Conservation (phyloP, 2,797 vertebrate species). For the Phoeniculus purpureus region DNA sequence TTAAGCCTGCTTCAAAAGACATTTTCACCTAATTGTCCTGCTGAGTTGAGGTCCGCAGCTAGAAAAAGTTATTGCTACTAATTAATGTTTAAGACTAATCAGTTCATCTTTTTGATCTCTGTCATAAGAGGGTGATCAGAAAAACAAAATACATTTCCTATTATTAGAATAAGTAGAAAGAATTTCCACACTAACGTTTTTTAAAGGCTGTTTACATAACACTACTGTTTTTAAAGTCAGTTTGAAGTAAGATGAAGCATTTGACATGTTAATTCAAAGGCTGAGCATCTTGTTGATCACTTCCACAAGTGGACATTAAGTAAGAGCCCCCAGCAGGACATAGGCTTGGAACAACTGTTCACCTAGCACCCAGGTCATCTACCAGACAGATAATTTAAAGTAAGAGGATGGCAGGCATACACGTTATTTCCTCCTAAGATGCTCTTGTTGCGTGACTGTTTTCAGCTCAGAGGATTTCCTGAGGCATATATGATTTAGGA, state of each 20-base stretch:
- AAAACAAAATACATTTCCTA: background rate
- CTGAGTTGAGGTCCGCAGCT: background rate
- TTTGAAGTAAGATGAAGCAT: background rate
- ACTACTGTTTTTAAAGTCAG: background rate
- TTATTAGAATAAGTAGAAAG: background rate
- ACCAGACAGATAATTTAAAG: background rate
- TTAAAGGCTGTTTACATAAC: background rate
- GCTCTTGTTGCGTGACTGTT: background rate
- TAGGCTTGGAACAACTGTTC: background rate
- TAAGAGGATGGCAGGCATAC: background rate
- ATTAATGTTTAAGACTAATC: background rate
- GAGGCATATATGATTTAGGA: background rate
- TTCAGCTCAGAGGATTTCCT: slow-evolving; percentile 5
- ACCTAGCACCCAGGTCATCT: background rate
- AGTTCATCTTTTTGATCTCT: background rate
- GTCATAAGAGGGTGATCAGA: background rate
- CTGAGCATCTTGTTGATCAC: background rate
- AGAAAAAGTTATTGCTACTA: background rate
- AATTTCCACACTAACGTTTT: background rate
- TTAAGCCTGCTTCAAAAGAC: background rate
- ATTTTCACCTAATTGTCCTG: background rate
- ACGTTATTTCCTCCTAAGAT: background rate
- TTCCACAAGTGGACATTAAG: background rate
- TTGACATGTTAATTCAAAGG: background rate
- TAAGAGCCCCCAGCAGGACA: background rate